Percentiles rank a stretch among this genome's conserved stretches.
These are phyloP conservation scores for Melitaea cinxia DNA, from an alignment of 1,140 invertebrate species.

Conservation along the genomic window DNA sequence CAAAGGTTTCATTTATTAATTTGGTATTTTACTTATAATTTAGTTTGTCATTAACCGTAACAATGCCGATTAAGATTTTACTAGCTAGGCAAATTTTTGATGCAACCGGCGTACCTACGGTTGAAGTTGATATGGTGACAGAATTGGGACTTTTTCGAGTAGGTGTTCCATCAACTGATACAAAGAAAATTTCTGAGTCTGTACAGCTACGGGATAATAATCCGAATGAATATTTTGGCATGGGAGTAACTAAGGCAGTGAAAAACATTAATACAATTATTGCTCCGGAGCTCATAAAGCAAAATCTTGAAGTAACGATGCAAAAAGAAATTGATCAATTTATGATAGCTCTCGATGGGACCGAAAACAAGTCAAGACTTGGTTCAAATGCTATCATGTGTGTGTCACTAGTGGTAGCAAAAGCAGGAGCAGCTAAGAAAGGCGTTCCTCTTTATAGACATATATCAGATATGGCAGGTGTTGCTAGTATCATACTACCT, in stretches of 20 bases:
- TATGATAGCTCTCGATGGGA: conserved; percentile 95
- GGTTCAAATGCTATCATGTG: conserved; percentile 98
- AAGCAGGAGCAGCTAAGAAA: conserved; percentile 97
- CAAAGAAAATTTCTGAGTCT: conserved; percentile 96
- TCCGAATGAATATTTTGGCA: conserved; percentile 93
- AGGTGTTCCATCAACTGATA: conserved; percentile 97
- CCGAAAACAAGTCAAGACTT: conserved; percentile 95
- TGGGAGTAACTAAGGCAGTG: conserved; percentile 95
- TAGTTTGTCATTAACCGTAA: too few species aligned
- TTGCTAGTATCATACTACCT: conserved; percentile 94
- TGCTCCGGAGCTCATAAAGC: conserved; percentile 92
- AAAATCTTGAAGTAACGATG: conserved; percentile 92
- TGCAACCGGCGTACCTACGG: conserved; percentile 97
- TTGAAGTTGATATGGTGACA: conserved; percentile 95
- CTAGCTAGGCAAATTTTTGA: conserved; percentile 98
- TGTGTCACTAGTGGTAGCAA: conserved; percentile 96
- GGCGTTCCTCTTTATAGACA: conserved; percentile 92
- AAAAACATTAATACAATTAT: conserved; percentile 94
- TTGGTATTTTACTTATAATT: not conserved
- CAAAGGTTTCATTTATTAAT: not conserved
- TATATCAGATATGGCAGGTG: conserved; percentile 95
- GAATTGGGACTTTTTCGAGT: conserved; percentile 94
- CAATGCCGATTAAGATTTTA: conserved; percentile 90
- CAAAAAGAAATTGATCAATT: conserved; percentile 96
- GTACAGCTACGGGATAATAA: conserved; percentile 96